These are phyloP conservation scores for Salvelinus namaycush DNA, from an alignment of 2,113 vertebrate genomes.

Conservation along the genomic window DNA sequence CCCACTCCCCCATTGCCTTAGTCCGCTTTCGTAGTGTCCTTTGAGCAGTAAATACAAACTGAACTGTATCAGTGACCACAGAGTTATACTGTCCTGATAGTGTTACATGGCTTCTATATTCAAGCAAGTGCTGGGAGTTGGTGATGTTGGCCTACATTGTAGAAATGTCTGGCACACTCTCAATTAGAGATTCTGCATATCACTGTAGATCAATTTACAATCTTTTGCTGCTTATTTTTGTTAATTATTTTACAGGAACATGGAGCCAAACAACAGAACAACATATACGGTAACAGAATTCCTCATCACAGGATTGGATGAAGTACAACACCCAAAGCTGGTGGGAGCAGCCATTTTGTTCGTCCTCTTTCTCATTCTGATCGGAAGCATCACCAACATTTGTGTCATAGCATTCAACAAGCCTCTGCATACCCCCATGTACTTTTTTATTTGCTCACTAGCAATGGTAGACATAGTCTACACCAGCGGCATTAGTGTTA, in stretches of 20 bases:
- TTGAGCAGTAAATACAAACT: no score
- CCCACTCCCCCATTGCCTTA: no score
- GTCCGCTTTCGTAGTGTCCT: no score
- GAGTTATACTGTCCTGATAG: background rate
- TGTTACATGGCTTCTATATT: no score
- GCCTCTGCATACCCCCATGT: conserved; percentile 12
- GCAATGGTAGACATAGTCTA: conserved; percentile 11
- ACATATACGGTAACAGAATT: background rate
- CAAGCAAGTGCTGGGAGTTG: no score
- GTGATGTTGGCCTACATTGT: no score
- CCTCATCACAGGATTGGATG: conserved; percentile 3
- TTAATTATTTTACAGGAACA: background rate
- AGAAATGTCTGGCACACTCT: background rate
- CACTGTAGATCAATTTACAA: background rate
- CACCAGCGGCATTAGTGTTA: conserved; percentile 3
- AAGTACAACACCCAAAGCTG: background rate
- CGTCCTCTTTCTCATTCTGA: conserved; percentile 3
- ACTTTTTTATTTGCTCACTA: conserved; percentile 12
- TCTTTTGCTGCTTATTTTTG: background rate
- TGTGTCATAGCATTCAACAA: background rate
- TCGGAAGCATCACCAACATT: conserved; percentile 12
- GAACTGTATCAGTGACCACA: background rate
- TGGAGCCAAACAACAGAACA: conserved; percentile 9
- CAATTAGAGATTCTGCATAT: background rate
- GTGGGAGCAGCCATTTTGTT: conserved; percentile 14